Evolutionary conservation across 1,140 invertebrate genomes (phyloP).

Genomic region (Melipona quadrifasciata): DNA sequence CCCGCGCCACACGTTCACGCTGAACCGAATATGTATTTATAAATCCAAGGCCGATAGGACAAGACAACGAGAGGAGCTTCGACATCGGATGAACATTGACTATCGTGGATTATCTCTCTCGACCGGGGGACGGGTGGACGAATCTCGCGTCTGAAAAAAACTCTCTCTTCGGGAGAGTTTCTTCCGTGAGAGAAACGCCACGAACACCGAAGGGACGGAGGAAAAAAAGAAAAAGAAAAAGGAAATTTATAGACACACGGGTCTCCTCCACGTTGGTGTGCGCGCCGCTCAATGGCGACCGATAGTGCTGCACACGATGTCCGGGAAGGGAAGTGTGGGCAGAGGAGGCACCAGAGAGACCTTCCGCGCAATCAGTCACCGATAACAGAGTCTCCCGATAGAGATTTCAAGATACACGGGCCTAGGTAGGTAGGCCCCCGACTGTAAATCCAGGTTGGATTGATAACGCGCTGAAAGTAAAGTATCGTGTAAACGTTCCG

Average conservation of each 20-base stretch:
- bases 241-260: neutral
- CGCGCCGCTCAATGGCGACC: neutral
- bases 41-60: conserved; percentile 16
- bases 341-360: neutral
- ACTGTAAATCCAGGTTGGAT: conserved; percentile 3
- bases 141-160: neutral
- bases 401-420: conserved; percentile 59
- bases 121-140: neutral
- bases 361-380: conserved; percentile 27
- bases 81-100: too few relatives aligned
- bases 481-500: conserved; percentile 61
- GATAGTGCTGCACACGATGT: neutral
- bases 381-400: conserved; percentile 47
- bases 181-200: neutral
- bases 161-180: conserved; percentile 6
- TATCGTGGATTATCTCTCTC: conserved; percentile 1
- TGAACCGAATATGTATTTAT: conserved; percentile 31
- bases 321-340: neutral
- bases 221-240: neutral
- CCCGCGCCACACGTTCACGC: neutral
- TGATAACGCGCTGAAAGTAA: conserved; percentile 63
- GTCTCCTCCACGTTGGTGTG: neutral
- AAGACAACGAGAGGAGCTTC: too few relatives aligned
- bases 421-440: neutral
- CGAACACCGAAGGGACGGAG: neutral